A percentile compares a stretch with the other conserved stretches of the same genome.
Conservation (phyloP, 1,140 invertebrate genomes). For the Stenopsyche tienmushanensis region DNA sequence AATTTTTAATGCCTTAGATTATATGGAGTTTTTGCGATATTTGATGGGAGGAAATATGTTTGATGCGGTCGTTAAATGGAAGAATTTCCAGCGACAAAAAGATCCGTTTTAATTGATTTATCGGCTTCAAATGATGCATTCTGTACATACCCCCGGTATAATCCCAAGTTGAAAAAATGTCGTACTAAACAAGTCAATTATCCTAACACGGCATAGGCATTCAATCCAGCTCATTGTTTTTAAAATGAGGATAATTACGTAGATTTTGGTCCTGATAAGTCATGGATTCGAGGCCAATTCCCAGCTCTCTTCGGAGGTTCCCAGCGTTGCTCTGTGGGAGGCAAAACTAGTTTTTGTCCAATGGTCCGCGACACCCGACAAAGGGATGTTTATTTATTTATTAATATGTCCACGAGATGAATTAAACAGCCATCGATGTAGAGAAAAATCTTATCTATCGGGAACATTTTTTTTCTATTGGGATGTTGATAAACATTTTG, state of each 20-base stretch:
- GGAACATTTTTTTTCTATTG: slow-evolving; percentile 14
- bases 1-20: no score
- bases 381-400: slow-evolving; percentile 35
- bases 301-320: background rate
- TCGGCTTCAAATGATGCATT: no score
- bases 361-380: slow-evolving; percentile 23
- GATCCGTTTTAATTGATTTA: no score
- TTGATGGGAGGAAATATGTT: no score
- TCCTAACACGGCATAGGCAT: background rate
- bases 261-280: slow-evolving; percentile 18
- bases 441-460: slow-evolving; percentile 17
- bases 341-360: slow-evolving; percentile 25
- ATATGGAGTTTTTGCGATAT: no score
- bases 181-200: slow-evolving; percentile 7
- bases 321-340: slow-evolving; percentile 17
- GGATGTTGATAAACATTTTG: slow-evolving; percentile 35
- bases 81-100: no score
- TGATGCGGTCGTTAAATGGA: no score
- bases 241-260: slow-evolving; percentile 18
- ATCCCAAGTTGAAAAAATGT: background rate
- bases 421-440: slow-evolving; percentile 10
- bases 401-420: slow-evolving; percentile 14
- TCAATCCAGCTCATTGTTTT: background rate
- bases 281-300: background rate
- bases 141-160: no score